Evolutionary conservation across 2,888 invertebrate genomes (phyloP).

Genomic region (Drosophila merina): DNA sequence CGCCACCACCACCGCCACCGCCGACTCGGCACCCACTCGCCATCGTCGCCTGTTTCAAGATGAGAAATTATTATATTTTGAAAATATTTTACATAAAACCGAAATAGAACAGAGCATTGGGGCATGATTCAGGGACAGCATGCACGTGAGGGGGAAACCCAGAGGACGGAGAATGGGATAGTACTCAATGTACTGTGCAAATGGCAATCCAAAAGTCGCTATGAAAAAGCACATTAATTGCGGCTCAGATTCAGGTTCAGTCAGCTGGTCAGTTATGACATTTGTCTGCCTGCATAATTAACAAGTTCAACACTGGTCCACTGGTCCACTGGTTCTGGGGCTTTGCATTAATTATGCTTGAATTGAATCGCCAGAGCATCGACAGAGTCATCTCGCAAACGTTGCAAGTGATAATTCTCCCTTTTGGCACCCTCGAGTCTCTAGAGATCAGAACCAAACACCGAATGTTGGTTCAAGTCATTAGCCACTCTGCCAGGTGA

Average conservation of each 20-base stretch:
- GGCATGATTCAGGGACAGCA: slow-evolving; percentile 24
- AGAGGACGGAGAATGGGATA: background rate
- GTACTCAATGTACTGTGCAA: slow-evolving; percentile 48
- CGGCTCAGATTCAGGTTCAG: slow-evolving; percentile 19
- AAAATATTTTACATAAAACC: slow-evolving; percentile 30
- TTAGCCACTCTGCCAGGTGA: slow-evolving; percentile 20
- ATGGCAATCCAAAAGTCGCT: slow-evolving; percentile 35
- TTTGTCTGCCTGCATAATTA: slow-evolving; percentile 58
- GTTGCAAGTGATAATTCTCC: slow-evolving; percentile 53
- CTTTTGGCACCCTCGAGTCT: slow-evolving; percentile 37
- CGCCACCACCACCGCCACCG: background rate
- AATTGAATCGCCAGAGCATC: slow-evolving; percentile 25
- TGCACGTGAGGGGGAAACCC: slow-evolving; percentile 26
- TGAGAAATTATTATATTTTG: slow-evolving; percentile 38
- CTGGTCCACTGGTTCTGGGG: background rate
- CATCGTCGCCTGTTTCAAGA: slow-evolving; percentile 8
- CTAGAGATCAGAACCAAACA: slow-evolving; percentile 7
- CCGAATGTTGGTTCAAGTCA: slow-evolving; percentile 45
- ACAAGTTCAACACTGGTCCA: slow-evolving; percentile 32
- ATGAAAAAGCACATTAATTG: slow-evolving; percentile 65
- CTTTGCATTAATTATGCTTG: slow-evolving; percentile 54
- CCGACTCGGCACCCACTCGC: slow-evolving; percentile 1
- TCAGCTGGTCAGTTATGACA: slow-evolving; percentile 43
- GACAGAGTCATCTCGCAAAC: slow-evolving; percentile 31
- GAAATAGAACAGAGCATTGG: slow-evolving; percentile 35